Evolutionary conservation across 2,888 invertebrate genomes (phyloP).

Genomic region (Archaeoteleia sp.): DNA sequence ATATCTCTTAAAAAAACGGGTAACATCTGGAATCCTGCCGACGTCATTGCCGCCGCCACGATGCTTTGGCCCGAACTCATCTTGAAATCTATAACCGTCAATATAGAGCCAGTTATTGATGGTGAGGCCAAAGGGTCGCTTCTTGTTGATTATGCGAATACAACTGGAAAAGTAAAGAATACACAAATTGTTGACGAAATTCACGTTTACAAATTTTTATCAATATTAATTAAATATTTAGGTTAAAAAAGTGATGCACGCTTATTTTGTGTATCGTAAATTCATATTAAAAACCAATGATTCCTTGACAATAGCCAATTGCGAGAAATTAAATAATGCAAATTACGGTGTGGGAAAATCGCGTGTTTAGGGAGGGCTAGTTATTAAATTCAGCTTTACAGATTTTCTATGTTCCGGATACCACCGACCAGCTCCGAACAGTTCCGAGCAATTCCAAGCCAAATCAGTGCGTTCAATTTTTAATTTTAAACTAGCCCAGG

Average conservation of each 20-base stretch:
- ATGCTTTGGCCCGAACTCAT: conserved; percentile 57
- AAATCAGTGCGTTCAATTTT: too few species aligned
- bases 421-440: too few species aligned
- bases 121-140: conserved; percentile 60
- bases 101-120: conserved; percentile 57
- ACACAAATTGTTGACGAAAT: conserved; percentile 27
- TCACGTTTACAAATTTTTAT: background rate
- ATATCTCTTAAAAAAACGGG: conserved; percentile 38
- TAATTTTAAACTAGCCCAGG: too few species aligned
- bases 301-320: too few species aligned
- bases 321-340: too few species aligned
- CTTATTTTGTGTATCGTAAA: too few species aligned
- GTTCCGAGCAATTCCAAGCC: too few species aligned
- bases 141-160: conserved; percentile 57
- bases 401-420: too few species aligned
- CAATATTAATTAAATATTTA: background rate
- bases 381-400: too few species aligned
- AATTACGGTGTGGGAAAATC: too few species aligned
- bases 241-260: background rate
- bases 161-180: conserved; percentile 13
- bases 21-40: conserved; percentile 58
- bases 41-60: conserved; percentile 58
- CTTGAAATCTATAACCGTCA: conserved; percentile 19
- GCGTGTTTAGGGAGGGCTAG: too few species aligned
- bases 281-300: too few species aligned